Conservation (phyloP, 2,888 invertebrate species). For the Drosophila emarginata region DNA sequence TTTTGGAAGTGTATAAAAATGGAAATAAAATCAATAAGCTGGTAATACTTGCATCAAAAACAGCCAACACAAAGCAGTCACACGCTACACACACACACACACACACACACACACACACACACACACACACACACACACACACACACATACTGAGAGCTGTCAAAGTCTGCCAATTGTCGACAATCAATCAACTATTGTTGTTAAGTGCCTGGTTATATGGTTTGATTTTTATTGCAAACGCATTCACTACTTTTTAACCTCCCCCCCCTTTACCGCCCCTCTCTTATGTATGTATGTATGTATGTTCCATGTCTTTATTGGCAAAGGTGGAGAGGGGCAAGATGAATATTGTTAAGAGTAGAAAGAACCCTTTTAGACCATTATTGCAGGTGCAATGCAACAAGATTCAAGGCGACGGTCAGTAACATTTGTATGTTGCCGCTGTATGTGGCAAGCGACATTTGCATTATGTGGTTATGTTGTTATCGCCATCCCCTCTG, state of each 20-base stretch:
- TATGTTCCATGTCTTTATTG: not conserved
- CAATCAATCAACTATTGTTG: constrained; percentile 75
- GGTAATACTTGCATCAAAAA: constrained; percentile 41
- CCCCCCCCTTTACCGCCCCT: not conserved
- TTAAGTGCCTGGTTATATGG: constrained; percentile 52
- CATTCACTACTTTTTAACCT: constrained; percentile 12
- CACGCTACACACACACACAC: not conserved
- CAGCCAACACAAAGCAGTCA: not conserved
- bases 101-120: not conserved
- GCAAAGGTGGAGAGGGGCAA: too few species aligned
- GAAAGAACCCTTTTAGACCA: not conserved
- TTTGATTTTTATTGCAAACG: constrained; percentile 58
- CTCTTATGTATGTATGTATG: not conserved
- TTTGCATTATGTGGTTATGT: constrained; percentile 52
- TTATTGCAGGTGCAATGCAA: constrained; percentile 3
- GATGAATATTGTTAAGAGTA: not conserved
- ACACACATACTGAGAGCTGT: constrained; percentile 26
- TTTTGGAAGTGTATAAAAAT: not conserved
- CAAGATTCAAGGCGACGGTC: constrained; percentile 30
- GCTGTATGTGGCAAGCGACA: constrained; percentile 54
- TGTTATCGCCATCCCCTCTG: constrained; percentile 15
- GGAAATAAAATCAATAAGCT: constrained; percentile 40
- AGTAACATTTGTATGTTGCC: constrained; percentile 41
- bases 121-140: constrained; percentile 6
- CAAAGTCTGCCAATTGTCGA: constrained; percentile 63